Percentiles rank a stretch among this genome's conserved stretches.
phyloP scores from a whole-genome alignment of 1,140 invertebrate genomes.

The Nasonia longicornis region DNA sequence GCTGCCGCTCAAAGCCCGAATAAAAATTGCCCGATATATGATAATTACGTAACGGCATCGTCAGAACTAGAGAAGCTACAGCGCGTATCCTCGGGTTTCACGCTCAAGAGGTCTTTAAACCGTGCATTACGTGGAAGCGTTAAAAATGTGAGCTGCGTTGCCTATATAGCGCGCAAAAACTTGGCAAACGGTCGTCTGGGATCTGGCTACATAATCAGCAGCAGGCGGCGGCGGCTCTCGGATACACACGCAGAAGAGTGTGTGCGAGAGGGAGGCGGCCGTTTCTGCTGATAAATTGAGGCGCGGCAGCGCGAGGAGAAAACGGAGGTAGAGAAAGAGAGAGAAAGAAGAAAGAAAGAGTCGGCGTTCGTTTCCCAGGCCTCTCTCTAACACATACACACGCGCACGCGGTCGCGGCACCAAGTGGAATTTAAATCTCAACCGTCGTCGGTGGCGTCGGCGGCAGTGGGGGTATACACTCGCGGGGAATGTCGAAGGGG shows the following conservation, averaged over 20 bases:
- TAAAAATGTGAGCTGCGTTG: conserved; percentile 15
- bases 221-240: background rate
- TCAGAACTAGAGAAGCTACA: background rate
- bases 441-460: conserved; percentile 56
- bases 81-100: background rate
- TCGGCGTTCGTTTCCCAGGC: conserved; percentile 51
- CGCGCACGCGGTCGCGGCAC: conserved; percentile 40
- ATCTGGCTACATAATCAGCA: conserved; percentile 22
- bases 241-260: background rate
- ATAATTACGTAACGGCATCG: background rate
- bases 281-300: conserved; percentile 41
- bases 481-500: conserved; percentile 33
- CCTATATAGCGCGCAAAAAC: background rate
- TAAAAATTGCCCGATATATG: background rate
- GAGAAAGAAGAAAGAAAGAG: conserved; percentile 25
- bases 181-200: conserved; percentile 12
- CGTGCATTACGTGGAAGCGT: background rate
- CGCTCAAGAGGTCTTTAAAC: conserved; percentile 28
- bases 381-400: conserved; percentile 29
- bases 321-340: conserved; percentile 26
- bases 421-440: conserved; percentile 65
- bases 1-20: too few species aligned
- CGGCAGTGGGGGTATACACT: conserved; percentile 27
- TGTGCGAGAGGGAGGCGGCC: background rate
- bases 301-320: conserved; percentile 10